Evolutionary conservation across 2,797 vertebrate species (phyloP).

Genomic region (Aulostomus chinensis): DNA sequence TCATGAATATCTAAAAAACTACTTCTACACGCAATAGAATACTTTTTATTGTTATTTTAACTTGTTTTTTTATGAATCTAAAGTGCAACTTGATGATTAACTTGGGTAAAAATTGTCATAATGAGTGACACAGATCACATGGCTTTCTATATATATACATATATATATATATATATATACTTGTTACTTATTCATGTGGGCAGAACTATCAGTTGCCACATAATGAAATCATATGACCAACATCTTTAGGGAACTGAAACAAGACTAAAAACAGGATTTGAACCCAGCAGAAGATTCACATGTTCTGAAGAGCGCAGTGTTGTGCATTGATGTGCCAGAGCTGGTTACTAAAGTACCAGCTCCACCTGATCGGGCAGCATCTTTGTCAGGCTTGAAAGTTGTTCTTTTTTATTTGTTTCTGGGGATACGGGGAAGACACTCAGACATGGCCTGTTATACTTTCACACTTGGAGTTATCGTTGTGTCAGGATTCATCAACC

Average conservation of each 20-base stretch:
- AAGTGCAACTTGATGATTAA: too few species aligned
- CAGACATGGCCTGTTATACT: constrained; percentile 39
- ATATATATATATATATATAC: too few species aligned
- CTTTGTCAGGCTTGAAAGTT: neutral
- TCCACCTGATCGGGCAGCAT: too few species aligned
- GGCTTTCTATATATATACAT: constrained; percentile 2
- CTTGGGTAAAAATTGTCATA: too few species aligned
- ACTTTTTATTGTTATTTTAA: too few species aligned
- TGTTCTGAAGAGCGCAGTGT: constrained; percentile 13
- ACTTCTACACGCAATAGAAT: too few species aligned
- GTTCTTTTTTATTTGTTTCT: neutral
- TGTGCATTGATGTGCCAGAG: neutral
- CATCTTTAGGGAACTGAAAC: constrained; percentile 53
- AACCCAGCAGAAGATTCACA: constrained; percentile 21
- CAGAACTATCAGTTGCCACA: constrained; percentile 3
- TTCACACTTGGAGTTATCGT: constrained; percentile 16
- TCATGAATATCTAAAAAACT: too few species aligned
- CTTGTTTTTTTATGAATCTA: too few species aligned
- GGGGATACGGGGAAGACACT: neutral
- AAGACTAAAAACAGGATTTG: constrained; percentile 25
- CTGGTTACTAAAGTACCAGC: too few species aligned
- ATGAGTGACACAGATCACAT: neutral
- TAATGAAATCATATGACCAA: constrained; percentile 3
- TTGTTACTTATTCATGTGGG: neutral
- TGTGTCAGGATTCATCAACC: constrained; percentile 22